phyloP scores from a whole-genome alignment of 2,113 vertebrate species.

The Aptenodytes patagonicus region DNA sequence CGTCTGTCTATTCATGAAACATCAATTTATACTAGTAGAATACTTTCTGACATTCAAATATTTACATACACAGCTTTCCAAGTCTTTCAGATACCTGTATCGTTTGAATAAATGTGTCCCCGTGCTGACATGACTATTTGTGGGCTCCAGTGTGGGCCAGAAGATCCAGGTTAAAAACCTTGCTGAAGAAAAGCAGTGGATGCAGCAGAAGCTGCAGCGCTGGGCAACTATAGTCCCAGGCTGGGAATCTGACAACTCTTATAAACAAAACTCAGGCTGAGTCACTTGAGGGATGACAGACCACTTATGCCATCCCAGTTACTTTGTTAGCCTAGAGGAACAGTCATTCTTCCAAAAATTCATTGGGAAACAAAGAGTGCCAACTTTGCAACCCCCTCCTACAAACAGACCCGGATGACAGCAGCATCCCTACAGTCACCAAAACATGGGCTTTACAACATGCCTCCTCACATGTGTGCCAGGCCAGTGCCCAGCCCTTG shows the following conservation, averaged over 20 bases:
- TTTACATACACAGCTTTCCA: background rate
- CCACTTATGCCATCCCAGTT: background rate
- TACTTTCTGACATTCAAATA: background rate
- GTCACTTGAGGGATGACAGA: background rate
- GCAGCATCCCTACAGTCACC: background rate
- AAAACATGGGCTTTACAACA: background rate
- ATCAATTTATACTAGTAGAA: background rate
- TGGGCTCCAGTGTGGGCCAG: background rate
- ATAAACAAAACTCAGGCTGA: background rate
- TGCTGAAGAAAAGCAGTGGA: background rate
- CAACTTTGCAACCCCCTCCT: background rate
- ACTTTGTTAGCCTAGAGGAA: background rate
- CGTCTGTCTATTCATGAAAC: background rate
- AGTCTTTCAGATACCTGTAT: background rate
- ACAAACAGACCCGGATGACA: background rate
- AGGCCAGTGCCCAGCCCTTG: background rate
- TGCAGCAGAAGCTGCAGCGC: background rate
- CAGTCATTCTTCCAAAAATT: background rate
- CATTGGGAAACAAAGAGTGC: background rate
- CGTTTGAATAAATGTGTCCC: background rate
- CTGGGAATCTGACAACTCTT: background rate
- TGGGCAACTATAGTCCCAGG: background rate
- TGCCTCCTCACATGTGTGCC: background rate
- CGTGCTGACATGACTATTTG: background rate
- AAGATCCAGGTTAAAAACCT: background rate